Percentiles rank a stretch among this genome's conserved stretches.
Conservation (phyloP, 1,140 invertebrate genomes). For the Lasaia peninsularis region DNA sequence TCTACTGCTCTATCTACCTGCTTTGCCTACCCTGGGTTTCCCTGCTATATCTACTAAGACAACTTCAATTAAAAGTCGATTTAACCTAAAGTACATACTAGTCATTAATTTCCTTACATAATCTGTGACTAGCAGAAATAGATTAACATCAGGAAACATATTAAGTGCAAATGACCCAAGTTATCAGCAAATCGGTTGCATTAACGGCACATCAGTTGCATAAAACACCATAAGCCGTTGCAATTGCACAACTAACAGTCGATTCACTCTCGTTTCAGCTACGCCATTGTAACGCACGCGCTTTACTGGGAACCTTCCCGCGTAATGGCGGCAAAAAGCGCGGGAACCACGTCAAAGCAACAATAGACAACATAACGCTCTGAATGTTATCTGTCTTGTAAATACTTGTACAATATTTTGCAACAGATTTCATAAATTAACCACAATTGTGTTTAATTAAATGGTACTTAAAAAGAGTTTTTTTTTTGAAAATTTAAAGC, state of each 20-base stretch:
- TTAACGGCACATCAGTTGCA: slow-evolving; percentile 70
- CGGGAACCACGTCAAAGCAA: slow-evolving; percentile 65
- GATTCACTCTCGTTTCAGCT: slow-evolving; percentile 63
- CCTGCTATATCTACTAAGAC: too few relatives aligned
- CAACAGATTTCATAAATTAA: slow-evolving; percentile 56
- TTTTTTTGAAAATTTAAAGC: too few relatives aligned
- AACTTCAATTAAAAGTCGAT: too few relatives aligned
- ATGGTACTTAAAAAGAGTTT: too few relatives aligned
- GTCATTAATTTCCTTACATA: slow-evolving; percentile 17
- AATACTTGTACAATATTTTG: slow-evolving; percentile 52
- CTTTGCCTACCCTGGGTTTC: too few relatives aligned
- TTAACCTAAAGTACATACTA: neutral
- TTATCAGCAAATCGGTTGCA: slow-evolving; percentile 50
- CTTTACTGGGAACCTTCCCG: slow-evolving; percentile 73
- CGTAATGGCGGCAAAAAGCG: slow-evolving; percentile 69
- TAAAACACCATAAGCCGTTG: slow-evolving; percentile 49
- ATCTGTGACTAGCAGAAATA: slow-evolving; percentile 19
- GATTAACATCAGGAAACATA: slow-evolving; percentile 36
- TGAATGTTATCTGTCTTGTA: slow-evolving; percentile 61
- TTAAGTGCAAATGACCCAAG: slow-evolving; percentile 36
- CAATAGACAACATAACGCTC: slow-evolving; percentile 70
- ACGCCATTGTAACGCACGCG: slow-evolving; percentile 68
- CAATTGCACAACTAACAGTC: slow-evolving; percentile 62
- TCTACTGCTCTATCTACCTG: too few relatives aligned
- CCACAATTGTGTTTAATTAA: neutral